Conservation (phyloP, 2,113 vertebrate species). For the Engraulis encrasicolus region DNA sequence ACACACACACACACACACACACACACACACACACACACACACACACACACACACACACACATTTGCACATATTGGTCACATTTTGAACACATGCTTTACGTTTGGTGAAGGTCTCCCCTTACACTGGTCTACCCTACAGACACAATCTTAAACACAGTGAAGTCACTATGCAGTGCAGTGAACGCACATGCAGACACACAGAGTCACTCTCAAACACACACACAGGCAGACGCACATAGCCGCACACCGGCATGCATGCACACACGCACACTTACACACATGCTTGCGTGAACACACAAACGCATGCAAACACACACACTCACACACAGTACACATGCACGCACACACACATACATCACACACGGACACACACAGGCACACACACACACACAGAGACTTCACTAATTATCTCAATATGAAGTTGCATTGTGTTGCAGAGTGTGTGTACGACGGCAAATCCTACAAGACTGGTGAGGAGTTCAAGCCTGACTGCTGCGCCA, state of each 20-base stretch:
- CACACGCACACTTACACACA: neutral
- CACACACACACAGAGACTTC: neutral
- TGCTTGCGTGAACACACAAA: no score
- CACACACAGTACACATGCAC: neutral
- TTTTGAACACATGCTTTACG: neutral
- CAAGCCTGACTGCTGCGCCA: constrained; percentile 34
- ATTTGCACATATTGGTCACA: neutral
- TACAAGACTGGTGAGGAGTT: constrained; percentile 28
- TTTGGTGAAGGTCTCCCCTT: neutral
- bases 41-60: constrained; percentile 19
- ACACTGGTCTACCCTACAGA: neutral
- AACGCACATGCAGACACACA: no score
- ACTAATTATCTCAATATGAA: neutral
- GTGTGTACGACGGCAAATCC: constrained; percentile 31
- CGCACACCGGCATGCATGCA: neutral
- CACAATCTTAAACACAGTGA: no score
- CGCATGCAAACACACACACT: neutral
- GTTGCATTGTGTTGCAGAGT: constrained; percentile 37
- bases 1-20: constrained; percentile 25
- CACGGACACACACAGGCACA: neutral
- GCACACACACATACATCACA: neutral
- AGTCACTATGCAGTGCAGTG: no score
- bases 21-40: constrained; percentile 24
- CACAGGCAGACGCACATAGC: neutral
- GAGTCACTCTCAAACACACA: neutral